Percentiles rank a stretch among this genome's conserved stretches.
Conservation (phyloP, 2,113 vertebrate genomes). For the Gallinago media region DNA sequence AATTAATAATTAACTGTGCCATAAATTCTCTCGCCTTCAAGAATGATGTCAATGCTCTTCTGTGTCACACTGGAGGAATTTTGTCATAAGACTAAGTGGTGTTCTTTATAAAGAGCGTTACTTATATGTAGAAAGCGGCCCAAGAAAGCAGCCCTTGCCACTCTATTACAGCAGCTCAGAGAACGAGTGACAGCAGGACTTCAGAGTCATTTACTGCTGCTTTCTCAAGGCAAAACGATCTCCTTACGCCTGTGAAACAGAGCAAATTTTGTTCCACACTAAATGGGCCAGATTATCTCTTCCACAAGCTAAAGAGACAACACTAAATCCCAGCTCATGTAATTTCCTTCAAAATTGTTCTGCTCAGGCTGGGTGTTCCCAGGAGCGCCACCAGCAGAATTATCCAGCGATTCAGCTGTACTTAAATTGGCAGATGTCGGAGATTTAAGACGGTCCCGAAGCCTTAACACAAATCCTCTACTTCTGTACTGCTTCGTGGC, state of each 20-base stretch:
- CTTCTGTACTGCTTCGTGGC: constrained; percentile 9
- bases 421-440: constrained; percentile 61
- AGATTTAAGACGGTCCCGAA: constrained; percentile 56
- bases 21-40: constrained; percentile 41
- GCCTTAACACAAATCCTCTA: constrained; percentile 58
- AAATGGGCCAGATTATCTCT: constrained; percentile 61
- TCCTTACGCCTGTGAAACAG: constrained; percentile 7
- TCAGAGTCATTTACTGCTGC: constrained; percentile 54
- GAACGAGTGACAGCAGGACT: constrained; percentile 51
- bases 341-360: constrained; percentile 64
- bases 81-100: constrained; percentile 35
- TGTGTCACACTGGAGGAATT: constrained; percentile 31
- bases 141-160: constrained; percentile 35
- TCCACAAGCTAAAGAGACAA: constrained; percentile 60
- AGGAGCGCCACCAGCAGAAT: constrained; percentile 62
- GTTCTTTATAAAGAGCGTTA: constrained; percentile 32
- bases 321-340: constrained; percentile 57
- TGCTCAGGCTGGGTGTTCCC: constrained; percentile 48
- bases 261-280: constrained; percentile 52
- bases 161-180: constrained; percentile 1
- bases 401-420: constrained; percentile 48
- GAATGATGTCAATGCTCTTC: constrained; percentile 37
- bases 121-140: constrained; percentile 10
- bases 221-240: constrained; percentile 60
- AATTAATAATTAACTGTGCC: constrained; percentile 73